These are phyloP conservation scores for Notamacropus eugenii DNA, from an alignment of 2,797 vertebrate genomes.

Conservation along the genomic window DNA sequence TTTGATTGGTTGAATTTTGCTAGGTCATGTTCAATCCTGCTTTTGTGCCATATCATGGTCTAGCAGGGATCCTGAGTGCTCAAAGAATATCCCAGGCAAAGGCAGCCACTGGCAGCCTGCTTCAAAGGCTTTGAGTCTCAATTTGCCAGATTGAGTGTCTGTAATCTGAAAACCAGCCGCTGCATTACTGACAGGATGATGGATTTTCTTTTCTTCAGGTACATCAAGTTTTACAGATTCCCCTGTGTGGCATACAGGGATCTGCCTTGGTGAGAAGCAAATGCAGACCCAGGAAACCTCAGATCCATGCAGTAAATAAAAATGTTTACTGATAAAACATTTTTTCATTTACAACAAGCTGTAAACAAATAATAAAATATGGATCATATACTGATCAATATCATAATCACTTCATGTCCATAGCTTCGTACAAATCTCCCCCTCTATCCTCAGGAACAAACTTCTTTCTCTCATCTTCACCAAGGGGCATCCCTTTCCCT, in stretches of 20 bases:
- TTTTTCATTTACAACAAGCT: neutral
- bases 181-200: neutral
- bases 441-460: neutral
- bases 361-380: neutral
- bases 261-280: neutral
- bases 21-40: neutral
- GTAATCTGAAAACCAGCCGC: neutral
- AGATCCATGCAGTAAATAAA: neutral
- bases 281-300: neutral
- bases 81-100: neutral
- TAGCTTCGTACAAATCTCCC: neutral
- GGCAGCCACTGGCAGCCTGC: neutral
- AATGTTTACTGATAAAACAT: neutral
- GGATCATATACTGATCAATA: neutral
- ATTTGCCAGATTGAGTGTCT: neutral
- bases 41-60: neutral
- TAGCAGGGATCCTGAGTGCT: neutral
- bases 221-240: neutral
- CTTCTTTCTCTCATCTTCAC: slow-evolving; percentile 5
- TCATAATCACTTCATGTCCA: neutral
- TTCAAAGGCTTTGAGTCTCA: neutral
- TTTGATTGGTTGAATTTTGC: neutral
- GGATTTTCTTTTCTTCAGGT: neutral
- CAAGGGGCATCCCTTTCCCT: neutral
- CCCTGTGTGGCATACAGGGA: neutral